These are phyloP conservation scores for Gymnothorax javanicus DNA, from an alignment of 2,797 vertebrate species.

Conservation along the genomic window DNA sequence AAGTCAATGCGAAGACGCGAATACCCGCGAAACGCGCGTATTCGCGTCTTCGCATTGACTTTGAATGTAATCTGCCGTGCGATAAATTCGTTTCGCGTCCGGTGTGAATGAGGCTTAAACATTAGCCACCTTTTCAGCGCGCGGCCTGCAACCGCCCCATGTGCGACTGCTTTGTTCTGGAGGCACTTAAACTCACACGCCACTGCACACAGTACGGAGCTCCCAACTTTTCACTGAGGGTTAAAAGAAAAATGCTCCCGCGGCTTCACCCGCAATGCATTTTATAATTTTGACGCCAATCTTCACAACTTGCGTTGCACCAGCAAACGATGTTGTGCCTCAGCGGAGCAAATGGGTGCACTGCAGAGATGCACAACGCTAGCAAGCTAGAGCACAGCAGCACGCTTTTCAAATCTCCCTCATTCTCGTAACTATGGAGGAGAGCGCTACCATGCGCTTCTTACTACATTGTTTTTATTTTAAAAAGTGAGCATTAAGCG, in stretches of 20 bases:
- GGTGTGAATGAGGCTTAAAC: too few species aligned
- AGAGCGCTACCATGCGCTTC: conserved; percentile 82
- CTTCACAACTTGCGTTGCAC: neutral
- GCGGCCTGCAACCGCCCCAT: conserved; percentile 79
- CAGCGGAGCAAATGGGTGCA: conserved; percentile 45
- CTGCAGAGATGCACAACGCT: conserved; percentile 32
- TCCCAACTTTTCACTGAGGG: conserved; percentile 31
- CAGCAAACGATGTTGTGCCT: neutral
- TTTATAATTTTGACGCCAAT: neutral
- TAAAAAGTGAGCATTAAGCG: conserved; percentile 38
- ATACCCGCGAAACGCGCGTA: too few species aligned
- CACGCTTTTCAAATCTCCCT: conserved; percentile 91
- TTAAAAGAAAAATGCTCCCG: conserved; percentile 11
- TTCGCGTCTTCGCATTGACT: too few species aligned
- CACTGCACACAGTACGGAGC: conserved; percentile 65
- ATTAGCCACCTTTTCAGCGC: conserved; percentile 39
- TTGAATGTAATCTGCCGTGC: too few species aligned
- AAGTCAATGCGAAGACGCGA: too few species aligned
- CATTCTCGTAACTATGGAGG: conserved; percentile 80
- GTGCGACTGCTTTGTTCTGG: conserved; percentile 90
- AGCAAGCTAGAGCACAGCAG: conserved; percentile 33
- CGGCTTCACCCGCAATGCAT: neutral
- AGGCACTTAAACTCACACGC: conserved; percentile 82
- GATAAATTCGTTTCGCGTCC: too few species aligned
- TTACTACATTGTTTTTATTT: conserved; percentile 72